Conservation (phyloP, 1,140 invertebrate species). For the Helicoverpa armigera region DNA sequence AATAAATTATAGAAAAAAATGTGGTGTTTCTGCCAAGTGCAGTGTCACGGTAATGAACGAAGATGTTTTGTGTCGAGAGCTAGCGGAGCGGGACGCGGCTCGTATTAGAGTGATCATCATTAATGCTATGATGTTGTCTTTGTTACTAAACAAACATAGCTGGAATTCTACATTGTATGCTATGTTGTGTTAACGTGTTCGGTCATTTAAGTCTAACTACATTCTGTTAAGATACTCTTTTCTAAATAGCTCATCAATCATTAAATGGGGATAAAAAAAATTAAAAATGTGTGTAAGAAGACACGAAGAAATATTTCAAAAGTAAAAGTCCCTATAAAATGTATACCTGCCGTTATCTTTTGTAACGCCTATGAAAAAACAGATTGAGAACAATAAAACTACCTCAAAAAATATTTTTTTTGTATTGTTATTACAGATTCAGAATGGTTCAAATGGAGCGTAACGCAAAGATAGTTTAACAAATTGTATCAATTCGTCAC, state of each 20-base stretch:
- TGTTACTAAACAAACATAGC: background rate
- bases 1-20: slow-evolving; percentile 40
- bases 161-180: background rate
- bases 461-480: background rate
- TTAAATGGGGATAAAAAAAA: too few species aligned
- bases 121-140: background rate
- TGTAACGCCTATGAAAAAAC: too few species aligned
- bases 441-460: background rate
- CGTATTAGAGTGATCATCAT: background rate
- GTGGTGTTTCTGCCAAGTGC: slow-evolving; percentile 34
- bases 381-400: too few species aligned
- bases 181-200: too few species aligned
- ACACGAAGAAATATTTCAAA: too few species aligned
- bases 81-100: background rate
- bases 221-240: too few species aligned
- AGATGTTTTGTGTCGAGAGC: slow-evolving; percentile 8
- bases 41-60: slow-evolving; percentile 25
- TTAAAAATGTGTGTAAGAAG: too few species aligned
- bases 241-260: too few species aligned
- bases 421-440: background rate
- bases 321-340: too few species aligned
- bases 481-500: slow-evolving; percentile 18
- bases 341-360: too few species aligned
- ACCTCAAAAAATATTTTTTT: too few species aligned
- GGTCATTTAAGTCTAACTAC: too few species aligned